Evolutionary conservation across 2,113 vertebrate species (phyloP).

Genomic region (Myrmecobius fasciatus): DNA sequence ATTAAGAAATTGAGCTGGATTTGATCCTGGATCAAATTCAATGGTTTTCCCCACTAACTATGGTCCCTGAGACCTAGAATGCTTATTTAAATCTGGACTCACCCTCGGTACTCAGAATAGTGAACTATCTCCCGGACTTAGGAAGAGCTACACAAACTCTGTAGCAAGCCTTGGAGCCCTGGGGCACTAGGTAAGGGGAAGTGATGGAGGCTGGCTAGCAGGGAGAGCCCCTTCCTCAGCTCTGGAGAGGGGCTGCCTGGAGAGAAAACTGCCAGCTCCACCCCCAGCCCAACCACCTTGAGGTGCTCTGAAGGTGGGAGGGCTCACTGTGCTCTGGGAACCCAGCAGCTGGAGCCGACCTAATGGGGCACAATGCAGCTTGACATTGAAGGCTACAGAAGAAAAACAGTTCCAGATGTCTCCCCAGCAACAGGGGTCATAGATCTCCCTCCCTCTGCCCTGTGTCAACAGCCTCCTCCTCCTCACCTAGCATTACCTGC

Average conservation of each 20-base stretch:
- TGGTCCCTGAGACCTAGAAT: background rate
- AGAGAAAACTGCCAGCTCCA: background rate
- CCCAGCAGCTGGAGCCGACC: conserved; percentile 3
- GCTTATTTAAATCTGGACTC: background rate
- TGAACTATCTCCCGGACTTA: background rate
- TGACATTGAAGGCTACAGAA: background rate
- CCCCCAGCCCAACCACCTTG: background rate
- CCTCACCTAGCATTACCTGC: background rate
- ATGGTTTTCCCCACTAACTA: background rate
- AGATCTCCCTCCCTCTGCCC: background rate
- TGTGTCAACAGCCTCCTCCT: background rate
- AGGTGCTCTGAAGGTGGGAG: background rate
- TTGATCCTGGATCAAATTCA: background rate
- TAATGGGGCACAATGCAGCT: background rate
- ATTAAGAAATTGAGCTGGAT: background rate
- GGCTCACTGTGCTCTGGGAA: background rate
- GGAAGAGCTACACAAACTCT: background rate
- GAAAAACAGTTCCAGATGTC: conserved; percentile 71
- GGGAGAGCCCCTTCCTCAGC: background rate
- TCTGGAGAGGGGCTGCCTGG: background rate
- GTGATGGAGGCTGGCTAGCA: background rate
- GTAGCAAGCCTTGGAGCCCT: accelerated
- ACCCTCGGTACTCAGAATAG: background rate
- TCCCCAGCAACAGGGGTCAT: background rate
- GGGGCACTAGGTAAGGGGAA: background rate